Conservation (phyloP, 2,888 invertebrate species). For the Octonoba sinensis region DNA sequence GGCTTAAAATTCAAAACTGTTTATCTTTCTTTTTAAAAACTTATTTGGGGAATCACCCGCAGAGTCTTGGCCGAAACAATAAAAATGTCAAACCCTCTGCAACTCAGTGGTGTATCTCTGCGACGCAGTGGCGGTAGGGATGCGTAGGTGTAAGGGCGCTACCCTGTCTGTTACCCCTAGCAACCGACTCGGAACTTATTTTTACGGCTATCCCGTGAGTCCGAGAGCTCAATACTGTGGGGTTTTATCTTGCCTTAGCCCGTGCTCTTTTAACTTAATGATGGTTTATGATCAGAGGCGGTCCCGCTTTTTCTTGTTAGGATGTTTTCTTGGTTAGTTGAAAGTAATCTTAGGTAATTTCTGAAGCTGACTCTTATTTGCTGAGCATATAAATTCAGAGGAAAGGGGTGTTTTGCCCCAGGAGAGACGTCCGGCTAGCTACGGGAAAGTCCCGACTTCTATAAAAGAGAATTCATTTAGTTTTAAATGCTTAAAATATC, state of each 20-base stretch:
- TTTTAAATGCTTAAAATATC: too few species aligned
- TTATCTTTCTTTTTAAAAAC: too few species aligned
- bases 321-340: conserved; percentile 5
- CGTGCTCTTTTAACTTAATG: conserved; percentile 1
- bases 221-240: conserved; percentile 11
- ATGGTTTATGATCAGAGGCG: not conserved
- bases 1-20: too few species aligned
- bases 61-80: too few species aligned
- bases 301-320: too few species aligned
- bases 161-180: conserved; percentile 52
- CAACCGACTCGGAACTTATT: conserved; percentile 54
- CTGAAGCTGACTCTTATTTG: not conserved
- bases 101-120: not conserved
- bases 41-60: too few species aligned
- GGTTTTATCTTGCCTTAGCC: conserved; percentile 15
- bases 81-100: too few species aligned
- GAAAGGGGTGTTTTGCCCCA: too few species aligned
- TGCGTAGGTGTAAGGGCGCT: conserved; percentile 28
- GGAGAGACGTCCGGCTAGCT: too few species aligned
- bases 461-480: too few species aligned
- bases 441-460: too few species aligned
- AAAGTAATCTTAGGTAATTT: conserved; percentile 10
- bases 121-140: conserved; percentile 17
- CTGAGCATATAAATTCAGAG: too few species aligned
- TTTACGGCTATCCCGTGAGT: conserved; percentile 38